Conservation (phyloP, 2,113 vertebrate genomes). For the Laticauda colubrina region DNA sequence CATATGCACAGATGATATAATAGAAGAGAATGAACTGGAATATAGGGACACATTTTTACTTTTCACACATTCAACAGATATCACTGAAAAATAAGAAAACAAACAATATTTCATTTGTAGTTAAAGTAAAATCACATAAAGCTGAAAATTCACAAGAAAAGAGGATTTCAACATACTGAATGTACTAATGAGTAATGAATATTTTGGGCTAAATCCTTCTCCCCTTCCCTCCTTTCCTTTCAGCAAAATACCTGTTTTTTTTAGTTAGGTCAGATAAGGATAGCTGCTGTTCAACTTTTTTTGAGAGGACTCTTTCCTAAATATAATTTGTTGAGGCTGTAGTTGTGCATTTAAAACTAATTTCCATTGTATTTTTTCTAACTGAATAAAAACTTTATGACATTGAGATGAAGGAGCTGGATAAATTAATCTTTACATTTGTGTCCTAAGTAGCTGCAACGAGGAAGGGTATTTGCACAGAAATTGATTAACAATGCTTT, state of each 20-base stretch:
- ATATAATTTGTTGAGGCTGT: background rate
- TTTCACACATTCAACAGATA: background rate
- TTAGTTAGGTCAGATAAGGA: background rate
- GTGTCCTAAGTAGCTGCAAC: background rate
- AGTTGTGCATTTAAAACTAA: background rate
- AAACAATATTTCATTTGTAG: background rate
- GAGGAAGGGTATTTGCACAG: background rate
- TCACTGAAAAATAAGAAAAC: background rate
- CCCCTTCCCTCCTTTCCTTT: background rate
- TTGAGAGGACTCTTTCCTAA: background rate
- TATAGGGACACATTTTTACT: background rate
- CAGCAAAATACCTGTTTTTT: background rate
- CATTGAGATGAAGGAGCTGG: background rate
- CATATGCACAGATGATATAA: background rate
- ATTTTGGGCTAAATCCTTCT: background rate
- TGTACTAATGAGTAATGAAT: background rate
- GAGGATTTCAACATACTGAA: background rate
- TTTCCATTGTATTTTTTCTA: accelerated
- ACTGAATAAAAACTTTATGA: background rate
- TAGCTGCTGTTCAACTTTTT: background rate
- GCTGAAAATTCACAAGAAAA: background rate
- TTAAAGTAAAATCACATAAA: background rate
- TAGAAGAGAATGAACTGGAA: background rate
- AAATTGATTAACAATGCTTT: background rate
- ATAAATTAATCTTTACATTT: background rate